Evolutionary conservation across 1,140 invertebrate species (phyloP).

Genomic region (Drosophila auraria): DNA sequence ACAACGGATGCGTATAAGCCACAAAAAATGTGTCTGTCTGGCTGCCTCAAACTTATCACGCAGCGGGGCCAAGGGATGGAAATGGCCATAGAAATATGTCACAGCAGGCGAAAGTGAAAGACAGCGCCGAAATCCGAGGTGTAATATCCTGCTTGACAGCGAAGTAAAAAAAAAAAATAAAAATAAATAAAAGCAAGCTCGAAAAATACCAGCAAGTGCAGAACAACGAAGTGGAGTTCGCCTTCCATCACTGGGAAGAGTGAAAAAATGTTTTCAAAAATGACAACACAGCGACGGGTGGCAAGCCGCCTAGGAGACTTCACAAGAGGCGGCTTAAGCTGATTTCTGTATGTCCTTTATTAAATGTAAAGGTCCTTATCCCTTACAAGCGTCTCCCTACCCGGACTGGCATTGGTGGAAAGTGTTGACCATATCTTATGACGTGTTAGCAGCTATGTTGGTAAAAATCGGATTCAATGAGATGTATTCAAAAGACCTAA

Average conservation of each 20-base stretch:
- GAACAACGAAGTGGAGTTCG: constrained; percentile 16
- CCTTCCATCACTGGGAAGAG: constrained; percentile 22
- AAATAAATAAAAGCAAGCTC: constrained; percentile 19
- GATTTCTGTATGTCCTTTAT: constrained; percentile 45
- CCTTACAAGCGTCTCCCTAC: neutral
- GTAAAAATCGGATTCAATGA: neutral
- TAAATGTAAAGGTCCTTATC: constrained; percentile 25
- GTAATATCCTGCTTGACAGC: constrained; percentile 76
- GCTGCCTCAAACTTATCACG: constrained; percentile 53
- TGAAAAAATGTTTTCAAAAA: constrained; percentile 32
- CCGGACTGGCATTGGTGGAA: constrained; percentile 1
- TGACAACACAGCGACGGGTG: constrained; percentile 50
- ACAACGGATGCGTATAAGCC: constrained; percentile 40
- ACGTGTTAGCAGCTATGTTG: neutral
- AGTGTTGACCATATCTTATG: constrained; percentile 10
- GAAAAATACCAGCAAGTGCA: constrained; percentile 27
- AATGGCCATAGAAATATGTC: constrained; percentile 76
- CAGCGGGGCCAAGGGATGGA: constrained; percentile 25
- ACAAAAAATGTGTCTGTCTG: constrained; percentile 63
- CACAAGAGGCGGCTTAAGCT: constrained; percentile 48
- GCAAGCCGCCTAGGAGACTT: constrained; percentile 20
- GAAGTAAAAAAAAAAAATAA: constrained; percentile 27
- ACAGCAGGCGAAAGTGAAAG: constrained; percentile 79
- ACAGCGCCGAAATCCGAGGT: constrained; percentile 75
- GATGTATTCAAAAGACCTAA: too few species aligned